Percentiles rank a stretch among this genome's conserved stretches.
Conservation (phyloP, 1,140 invertebrate species). For the Brachionus rotundiformis region DNA sequence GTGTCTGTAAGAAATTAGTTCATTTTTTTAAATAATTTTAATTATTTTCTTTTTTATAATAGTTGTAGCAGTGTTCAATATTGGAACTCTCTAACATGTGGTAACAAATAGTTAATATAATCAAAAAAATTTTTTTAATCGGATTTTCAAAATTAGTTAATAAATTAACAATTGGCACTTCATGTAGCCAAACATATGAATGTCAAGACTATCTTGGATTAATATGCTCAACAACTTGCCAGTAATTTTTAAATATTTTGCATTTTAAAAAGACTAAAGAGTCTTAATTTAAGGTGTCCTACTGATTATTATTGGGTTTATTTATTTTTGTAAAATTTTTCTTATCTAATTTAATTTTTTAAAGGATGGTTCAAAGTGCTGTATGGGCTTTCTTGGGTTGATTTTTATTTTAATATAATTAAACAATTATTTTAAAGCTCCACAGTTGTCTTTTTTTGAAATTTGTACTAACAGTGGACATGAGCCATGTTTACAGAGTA, state of each 20-base stretch:
- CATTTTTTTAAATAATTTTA: background rate
- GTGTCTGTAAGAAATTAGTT: background rate
- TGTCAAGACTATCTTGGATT: background rate
- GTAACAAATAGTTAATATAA: background rate
- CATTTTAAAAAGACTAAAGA: too few species aligned
- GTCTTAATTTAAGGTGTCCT: background rate
- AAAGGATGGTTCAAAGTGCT: background rate
- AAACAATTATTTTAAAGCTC: background rate
- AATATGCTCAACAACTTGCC: constrained; percentile 5
- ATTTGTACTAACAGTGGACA: background rate
- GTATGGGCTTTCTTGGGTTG: background rate
- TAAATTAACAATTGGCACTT: background rate
- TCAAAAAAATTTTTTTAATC: too few species aligned
- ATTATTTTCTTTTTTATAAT: background rate
- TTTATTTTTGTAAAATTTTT: background rate
- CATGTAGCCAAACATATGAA: background rate
- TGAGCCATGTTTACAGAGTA: background rate
- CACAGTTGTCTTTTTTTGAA: background rate
- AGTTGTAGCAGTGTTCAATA: background rate
- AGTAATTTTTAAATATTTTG: background rate
- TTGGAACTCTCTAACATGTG: background rate
- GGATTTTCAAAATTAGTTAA: background rate
- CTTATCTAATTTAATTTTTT: background rate
- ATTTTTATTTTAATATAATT: background rate
- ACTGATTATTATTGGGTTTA: background rate